Conservation (phyloP, 2,888 invertebrate species). For the Galeruca laticollis region DNA sequence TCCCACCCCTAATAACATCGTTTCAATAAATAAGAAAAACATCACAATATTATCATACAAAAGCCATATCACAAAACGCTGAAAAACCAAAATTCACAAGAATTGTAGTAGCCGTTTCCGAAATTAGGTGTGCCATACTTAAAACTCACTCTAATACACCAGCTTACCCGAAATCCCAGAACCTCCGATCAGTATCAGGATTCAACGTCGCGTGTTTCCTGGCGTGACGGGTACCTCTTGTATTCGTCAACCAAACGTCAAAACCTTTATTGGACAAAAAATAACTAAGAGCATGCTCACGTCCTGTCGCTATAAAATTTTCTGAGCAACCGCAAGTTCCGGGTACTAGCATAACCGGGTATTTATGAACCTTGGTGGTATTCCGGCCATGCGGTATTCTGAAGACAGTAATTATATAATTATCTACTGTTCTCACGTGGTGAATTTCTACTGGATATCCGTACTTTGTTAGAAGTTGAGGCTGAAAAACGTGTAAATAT, state of each 20-base stretch:
- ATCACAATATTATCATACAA: too few relatives aligned
- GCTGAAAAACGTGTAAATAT: too few relatives aligned
- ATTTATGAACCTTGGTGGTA: constrained; percentile 22
- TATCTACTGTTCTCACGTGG: constrained; percentile 77
- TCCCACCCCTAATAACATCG: too few relatives aligned
- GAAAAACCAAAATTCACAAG: too few relatives aligned
- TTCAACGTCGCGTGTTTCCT: constrained; percentile 63
- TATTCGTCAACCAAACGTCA: constrained; percentile 64
- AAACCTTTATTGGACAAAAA: constrained; percentile 50
- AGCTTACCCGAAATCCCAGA: constrained; percentile 40
- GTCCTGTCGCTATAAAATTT: constrained; percentile 74
- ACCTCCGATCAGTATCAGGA: constrained; percentile 29
- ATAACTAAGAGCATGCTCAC: constrained; percentile 45
- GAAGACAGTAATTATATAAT: constrained; percentile 81
- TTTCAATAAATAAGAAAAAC: too few relatives aligned
- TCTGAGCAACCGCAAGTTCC: constrained; percentile 81
- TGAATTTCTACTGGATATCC: constrained; percentile 76
- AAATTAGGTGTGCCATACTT: too few relatives aligned
- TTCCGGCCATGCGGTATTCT: constrained; percentile 73
- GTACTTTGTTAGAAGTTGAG: constrained; percentile 68
- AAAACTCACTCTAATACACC: too few relatives aligned
- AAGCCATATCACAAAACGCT: too few relatives aligned
- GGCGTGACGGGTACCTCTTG: constrained; percentile 70
- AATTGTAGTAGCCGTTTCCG: too few relatives aligned
- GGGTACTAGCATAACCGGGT: constrained; percentile 47